Percentiles rank a stretch among this genome's conserved stretches.
Conservation (phyloP, 1,140 invertebrate genomes). For the Apocrypta bakeri region DNA sequence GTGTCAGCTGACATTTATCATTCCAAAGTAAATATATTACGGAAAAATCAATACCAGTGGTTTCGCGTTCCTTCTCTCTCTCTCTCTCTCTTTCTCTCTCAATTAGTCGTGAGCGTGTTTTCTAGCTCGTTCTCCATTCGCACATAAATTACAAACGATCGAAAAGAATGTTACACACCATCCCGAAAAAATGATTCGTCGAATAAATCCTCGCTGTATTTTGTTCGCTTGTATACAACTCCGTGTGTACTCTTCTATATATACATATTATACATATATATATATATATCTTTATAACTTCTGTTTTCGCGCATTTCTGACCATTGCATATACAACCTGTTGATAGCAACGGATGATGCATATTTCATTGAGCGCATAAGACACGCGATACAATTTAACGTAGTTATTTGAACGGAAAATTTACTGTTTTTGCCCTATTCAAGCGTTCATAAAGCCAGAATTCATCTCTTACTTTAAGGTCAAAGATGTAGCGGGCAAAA, state of each 20-base stretch:
- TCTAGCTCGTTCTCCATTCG: neutral
- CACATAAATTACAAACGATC: neutral
- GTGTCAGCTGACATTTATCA: conserved; percentile 4
- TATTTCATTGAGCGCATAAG: neutral
- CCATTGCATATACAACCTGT: neutral
- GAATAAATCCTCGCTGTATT: no score
- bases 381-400: neutral
- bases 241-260: neutral
- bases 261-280: neutral
- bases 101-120: neutral
- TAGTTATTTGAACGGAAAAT: no score
- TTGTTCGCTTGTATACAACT: no score
- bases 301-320: no score
- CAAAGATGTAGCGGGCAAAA: no score
- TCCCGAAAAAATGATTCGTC: no score
- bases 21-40: conserved; percentile 16
- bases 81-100: neutral
- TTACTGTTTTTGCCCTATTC: no score
- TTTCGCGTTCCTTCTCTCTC: neutral
- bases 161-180: no score
- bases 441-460: no score
- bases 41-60: neutral
- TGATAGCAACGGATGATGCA: neutral
- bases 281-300: neutral
- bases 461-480: no score